Evolutionary conservation across 1,140 invertebrate species (phyloP), one percentile per base, ranked within the genome.

Genomic region (Cyphomyrmex costatus): DNA sequence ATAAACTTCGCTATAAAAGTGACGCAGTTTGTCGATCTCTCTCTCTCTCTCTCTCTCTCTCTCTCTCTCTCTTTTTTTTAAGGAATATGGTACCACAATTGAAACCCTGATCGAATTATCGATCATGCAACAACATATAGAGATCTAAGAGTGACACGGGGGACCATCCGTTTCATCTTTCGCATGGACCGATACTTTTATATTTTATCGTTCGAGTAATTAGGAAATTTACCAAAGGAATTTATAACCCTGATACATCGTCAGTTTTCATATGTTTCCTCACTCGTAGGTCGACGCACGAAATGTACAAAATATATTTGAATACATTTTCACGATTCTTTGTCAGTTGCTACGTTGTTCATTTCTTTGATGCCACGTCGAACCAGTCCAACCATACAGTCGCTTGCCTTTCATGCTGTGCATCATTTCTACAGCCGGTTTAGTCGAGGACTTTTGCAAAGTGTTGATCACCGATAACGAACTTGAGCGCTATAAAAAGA

Each of bases 81-180:
- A n/a, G 24, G 21, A 60, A 46, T 33, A 36, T 33, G 71, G 42
- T 24, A 33, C 3, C 49, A 56, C 30, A 49, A 42, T 58, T 60
- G 73, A 85, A 85, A 85, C 58, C 82, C 78, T 85, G 82, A 61
- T 73, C 82, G 73, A 78, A 78, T 85, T 85, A 85, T 85, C 73
- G 82, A 85, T 78, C 73, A 60, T 14, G 10, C 30, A 21, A 61
- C 70, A 49, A 77, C 30, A 19, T 60, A 51, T 65, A 85, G 10
- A 42, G 16, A 16, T 82, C 6, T 56, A 33, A 68, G 33, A 58
- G 61, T 21, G 30, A 27, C 58, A 27, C 14, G 53, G 58, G 8
- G 61, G n/a, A n/a, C n/a, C n/a, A n/a, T n/a, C 8, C 33, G 58
- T 42, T 85, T 78, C 33, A 65, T 65, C 46, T 76, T 76, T 12